Evolutionary conservation across 2,888 invertebrate genomes (phyloP), one percentile per base, ranked within the genome.

Genomic region (Antitype chi): DNA sequence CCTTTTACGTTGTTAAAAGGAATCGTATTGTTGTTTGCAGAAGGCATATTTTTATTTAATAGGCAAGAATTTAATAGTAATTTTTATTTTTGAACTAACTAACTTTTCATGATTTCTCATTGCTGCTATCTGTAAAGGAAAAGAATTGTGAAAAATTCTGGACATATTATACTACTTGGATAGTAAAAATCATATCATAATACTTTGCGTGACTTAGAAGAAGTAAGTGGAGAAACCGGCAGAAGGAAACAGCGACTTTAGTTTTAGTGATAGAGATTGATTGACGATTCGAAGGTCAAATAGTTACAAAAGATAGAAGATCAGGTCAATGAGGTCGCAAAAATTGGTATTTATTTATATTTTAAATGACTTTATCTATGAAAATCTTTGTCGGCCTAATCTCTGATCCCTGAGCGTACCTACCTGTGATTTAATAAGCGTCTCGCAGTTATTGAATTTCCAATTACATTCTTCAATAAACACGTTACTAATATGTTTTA

Each of bases 301-400:
- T 52, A 81, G 23, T 43, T 49, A 55, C 2, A 74, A 28, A 55
- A 53, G 17, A 17, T 53, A 74, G 13, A 62, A 53, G n/a, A 11
- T 62, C 28, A 47, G 60, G 52, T 80, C 28, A 59, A 47, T 38
- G 38, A 62, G 23, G 28, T 81, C 20, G 17, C 49, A 20, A n/a
- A 47, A n/a, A 47, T 47, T 9, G 43, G 13, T 13, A 47, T 11
- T 20, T 47, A 20, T 15, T 15, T 62, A 55, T 17, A 60, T 69
- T 62, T 49, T n/a, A 28, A 17, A 11, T 15, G 2, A 38, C 17
- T 38, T 76, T 64, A 60, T 52, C 59, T 66, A 25, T 8, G 25
- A 76, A 74, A 9, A 1, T n/a, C 38, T 38, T 15, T 28, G 38
- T 52, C 28, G 38, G 9, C 11, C 25, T 43, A 2, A 20, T 76